These are phyloP conservation scores for Panopea generosa DNA, from an alignment of 2,888 invertebrate species.

Conservation along the genomic window DNA sequence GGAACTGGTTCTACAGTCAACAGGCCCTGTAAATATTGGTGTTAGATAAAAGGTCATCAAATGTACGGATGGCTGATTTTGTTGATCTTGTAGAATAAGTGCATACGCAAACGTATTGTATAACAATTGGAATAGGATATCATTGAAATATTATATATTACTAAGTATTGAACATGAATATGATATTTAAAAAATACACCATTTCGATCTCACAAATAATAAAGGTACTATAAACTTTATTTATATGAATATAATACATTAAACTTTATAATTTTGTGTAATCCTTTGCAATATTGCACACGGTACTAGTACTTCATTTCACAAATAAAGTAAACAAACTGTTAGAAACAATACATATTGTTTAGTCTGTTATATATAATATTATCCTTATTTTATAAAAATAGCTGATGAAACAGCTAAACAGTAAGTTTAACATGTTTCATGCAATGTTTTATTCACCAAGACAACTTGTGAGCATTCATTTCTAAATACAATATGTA, in stretches of 20 bases:
- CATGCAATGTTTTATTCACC: too few relatives aligned
- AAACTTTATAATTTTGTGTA: not conserved
- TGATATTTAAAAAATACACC: not conserved
- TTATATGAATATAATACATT: not conserved
- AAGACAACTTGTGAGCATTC: too few relatives aligned
- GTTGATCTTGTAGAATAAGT: too few relatives aligned
- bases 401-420: too few relatives aligned
- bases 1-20: conserved; percentile 2
- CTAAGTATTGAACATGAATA: not conserved
- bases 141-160: not conserved
- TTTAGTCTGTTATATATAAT: too few relatives aligned
- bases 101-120: too few relatives aligned
- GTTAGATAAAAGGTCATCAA: not conserved
- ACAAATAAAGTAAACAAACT: not conserved
- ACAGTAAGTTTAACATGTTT: too few relatives aligned
- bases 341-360: too few relatives aligned
- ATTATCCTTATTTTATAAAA: too few relatives aligned
- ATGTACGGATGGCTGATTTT: too few relatives aligned
- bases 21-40: conserved; percentile 4
- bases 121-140: too few relatives aligned
- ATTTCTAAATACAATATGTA: too few relatives aligned
- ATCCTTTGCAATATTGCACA: not conserved
- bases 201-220: not conserved
- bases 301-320: not conserved
- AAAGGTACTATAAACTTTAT: not conserved